Evolutionary conservation across 2,113 vertebrate species (phyloP).

Genomic region (Triplophysa rosa): DNA sequence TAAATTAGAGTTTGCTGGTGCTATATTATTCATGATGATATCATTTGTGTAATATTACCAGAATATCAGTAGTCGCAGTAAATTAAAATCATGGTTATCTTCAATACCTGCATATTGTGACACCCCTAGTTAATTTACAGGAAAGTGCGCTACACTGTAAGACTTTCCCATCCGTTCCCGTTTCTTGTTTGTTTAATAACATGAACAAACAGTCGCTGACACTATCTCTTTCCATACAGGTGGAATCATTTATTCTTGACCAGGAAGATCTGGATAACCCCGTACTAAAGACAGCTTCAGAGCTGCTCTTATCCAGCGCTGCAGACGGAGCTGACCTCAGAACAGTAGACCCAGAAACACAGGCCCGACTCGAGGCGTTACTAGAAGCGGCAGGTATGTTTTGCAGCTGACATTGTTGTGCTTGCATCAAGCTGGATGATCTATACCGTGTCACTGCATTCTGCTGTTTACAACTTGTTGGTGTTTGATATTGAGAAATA

Average conservation of each 20-base stretch:
- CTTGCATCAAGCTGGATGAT: constrained; percentile 8
- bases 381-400: constrained; percentile 95
- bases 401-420: neutral
- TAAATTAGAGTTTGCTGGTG: no score
- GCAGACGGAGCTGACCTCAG: constrained; percentile 94
- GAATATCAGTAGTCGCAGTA: no score
- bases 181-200: constrained; percentile 9
- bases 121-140: neutral
- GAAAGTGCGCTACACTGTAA: neutral
- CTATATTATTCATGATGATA: no score
- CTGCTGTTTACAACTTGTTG: constrained; percentile 8
- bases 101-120: no score
- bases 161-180: neutral
- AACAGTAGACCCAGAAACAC: constrained; percentile 97
- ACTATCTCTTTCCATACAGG: constrained; percentile 68
- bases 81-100: no score
- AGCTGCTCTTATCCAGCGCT: constrained; percentile 92
- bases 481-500: neutral
- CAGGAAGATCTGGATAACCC: constrained; percentile 99
- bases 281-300: constrained; percentile 97
- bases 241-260: constrained; percentile 98
- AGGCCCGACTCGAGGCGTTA: constrained; percentile 94
- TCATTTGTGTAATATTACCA: no score
- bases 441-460: constrained; percentile 27
- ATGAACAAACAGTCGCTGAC: constrained; percentile 4